Evolutionary conservation across 1,140 invertebrate genomes (phyloP).

Genomic region (Euura saliciscinereae): DNA sequence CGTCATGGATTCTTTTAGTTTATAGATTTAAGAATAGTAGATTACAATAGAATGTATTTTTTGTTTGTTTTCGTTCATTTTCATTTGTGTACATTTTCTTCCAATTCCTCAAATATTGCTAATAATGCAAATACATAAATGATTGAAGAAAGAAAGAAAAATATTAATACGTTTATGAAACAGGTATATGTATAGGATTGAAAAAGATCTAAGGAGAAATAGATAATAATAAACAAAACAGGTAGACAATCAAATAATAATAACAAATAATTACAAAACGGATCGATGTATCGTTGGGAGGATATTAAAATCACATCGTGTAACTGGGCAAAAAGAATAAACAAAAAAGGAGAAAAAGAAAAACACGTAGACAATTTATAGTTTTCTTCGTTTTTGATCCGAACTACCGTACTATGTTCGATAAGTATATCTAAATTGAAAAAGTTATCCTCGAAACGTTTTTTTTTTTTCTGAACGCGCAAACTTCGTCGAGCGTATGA

Average conservation of each 20-base stretch:
- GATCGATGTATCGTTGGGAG: slow-evolving; percentile 18
- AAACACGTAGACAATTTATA: not conserved
- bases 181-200: slow-evolving; percentile 3
- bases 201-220: slow-evolving; percentile 20
- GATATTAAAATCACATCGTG: slow-evolving; percentile 23
- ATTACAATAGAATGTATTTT: slow-evolving; percentile 10
- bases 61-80: slow-evolving; percentile 14
- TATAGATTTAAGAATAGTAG: slow-evolving; percentile 16
- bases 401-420: too few relatives aligned
- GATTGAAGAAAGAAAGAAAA: slow-evolving; percentile 12
- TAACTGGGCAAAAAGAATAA: slow-evolving; percentile 16
- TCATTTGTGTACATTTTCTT: slow-evolving; percentile 11
- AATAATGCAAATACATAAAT: slow-evolving; percentile 19
- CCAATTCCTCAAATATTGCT: slow-evolving; percentile 21
- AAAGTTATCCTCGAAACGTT: slow-evolving; percentile 15
- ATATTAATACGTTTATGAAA: slow-evolving; percentile 8
- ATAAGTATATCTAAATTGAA: too few relatives aligned
- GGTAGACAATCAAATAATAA: slow-evolving; percentile 37
- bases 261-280: slow-evolving; percentile 44
- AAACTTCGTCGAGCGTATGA: too few relatives aligned
- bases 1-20: slow-evolving; percentile 35
- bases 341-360: not conserved
- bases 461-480: not conserved
- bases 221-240: slow-evolving; percentile 26
- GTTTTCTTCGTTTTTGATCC: not conserved